Evolutionary conservation across 2,888 invertebrate species (phyloP).

Genomic region (Temnothorax ravouxi): DNA sequence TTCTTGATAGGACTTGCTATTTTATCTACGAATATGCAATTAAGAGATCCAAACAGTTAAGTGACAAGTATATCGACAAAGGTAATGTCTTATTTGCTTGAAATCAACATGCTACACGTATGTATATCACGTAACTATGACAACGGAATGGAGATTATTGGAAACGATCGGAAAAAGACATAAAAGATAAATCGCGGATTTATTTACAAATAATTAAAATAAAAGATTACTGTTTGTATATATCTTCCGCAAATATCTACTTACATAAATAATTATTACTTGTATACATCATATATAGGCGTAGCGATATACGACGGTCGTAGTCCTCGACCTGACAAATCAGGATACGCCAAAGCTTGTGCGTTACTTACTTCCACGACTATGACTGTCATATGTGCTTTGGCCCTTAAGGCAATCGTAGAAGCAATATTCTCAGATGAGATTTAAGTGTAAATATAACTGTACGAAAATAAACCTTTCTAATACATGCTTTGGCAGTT

Average conservation of each 20-base stretch:
- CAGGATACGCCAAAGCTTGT: too few relatives aligned
- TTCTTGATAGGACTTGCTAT: neutral
- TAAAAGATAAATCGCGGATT: conserved; percentile 1
- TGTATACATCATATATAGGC: neutral
- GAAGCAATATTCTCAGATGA: neutral
- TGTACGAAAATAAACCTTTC: conserved; percentile 1
- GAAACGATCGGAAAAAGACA: neutral
- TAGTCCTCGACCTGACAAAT: too few relatives aligned
- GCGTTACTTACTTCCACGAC: too few relatives aligned
- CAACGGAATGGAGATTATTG: neutral
- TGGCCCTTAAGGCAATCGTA: neutral
- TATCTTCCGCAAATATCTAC: neutral
- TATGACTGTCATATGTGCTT: too few relatives aligned
- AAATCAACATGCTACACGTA: neutral
- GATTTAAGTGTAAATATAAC: conserved; percentile 15
- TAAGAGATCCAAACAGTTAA: conserved; percentile 20
- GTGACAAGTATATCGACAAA: conserved; percentile 6
- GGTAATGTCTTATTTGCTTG: neutral
- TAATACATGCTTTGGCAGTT: neutral
- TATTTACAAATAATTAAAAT: conserved; percentile 11
- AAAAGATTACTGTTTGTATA: neutral
- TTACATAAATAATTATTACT: conserved; percentile 7
- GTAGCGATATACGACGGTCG: too few relatives aligned
- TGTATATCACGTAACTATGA: conserved; percentile 45
- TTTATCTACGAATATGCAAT: neutral